phyloP scores from a whole-genome alignment of 2,797 vertebrate genomes.

The Nyctibius grandis region DNA sequence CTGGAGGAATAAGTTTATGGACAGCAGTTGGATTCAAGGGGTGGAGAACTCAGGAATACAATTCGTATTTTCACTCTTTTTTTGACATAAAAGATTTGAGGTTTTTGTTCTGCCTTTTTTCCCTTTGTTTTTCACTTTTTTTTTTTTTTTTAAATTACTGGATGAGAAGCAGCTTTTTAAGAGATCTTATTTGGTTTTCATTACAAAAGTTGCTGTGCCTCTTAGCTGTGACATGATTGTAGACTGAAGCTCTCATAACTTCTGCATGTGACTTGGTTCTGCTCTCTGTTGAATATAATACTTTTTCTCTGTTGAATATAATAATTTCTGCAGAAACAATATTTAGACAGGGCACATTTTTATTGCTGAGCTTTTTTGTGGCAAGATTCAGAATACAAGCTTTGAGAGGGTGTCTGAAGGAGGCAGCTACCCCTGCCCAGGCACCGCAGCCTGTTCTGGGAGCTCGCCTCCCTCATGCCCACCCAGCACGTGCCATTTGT shows the following conservation, averaged over 20 bases:
- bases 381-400: neutral
- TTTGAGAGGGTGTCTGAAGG: neutral
- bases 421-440: neutral
- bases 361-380: neutral
- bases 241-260: neutral
- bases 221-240: neutral
- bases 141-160: neutral
- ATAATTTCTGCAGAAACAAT: neutral
- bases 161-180: neutral
- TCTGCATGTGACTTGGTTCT: neutral
- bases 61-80: neutral
- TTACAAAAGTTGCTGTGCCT: neutral
- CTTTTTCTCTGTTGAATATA: neutral
- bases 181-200: neutral
- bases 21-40: neutral
- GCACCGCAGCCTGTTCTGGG: accelerated
- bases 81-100: neutral
- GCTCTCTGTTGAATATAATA: neutral
- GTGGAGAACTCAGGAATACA: neutral
- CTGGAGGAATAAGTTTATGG: neutral
- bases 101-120: neutral
- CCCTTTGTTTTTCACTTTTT: neutral
- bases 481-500: accelerated
- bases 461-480: accelerated
- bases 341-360: neutral